phyloP scores from a whole-genome alignment of 2,113 vertebrate species.

The Tetraodon nigroviridis region DNA sequence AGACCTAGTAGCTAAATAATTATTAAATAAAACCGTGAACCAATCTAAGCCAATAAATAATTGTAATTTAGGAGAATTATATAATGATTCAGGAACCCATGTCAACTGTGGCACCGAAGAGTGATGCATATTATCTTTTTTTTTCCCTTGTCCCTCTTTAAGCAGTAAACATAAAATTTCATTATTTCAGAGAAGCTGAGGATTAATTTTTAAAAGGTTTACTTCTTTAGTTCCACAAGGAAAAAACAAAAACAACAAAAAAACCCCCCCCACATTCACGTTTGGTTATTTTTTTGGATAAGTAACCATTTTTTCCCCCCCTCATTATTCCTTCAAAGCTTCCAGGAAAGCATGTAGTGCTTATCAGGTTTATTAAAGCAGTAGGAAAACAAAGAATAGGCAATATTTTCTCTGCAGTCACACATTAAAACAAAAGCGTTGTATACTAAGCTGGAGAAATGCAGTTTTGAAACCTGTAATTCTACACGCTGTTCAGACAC shows the following conservation, averaged over 20 bases:
- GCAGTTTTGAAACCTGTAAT: conserved; percentile 15
- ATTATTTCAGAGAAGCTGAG: too few species aligned
- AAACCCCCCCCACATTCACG: too few species aligned
- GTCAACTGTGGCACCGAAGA: conserved; percentile 6
- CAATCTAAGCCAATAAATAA: conserved; percentile 2
- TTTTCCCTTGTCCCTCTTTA: background rate
- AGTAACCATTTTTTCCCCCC: too few species aligned
- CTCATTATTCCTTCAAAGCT: conserved; percentile 17
- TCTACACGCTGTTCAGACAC: conserved; percentile 3
- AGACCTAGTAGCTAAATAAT: background rate
- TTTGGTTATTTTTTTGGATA: too few species aligned
- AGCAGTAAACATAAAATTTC: too few species aligned
- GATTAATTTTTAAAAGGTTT: background rate
- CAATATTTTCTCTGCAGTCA: conserved; percentile 7
- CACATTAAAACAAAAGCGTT: conserved; percentile 31
- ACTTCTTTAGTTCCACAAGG: background rate
- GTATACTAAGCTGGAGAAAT: conserved; percentile 19
- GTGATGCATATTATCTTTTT: background rate
- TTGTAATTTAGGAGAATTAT: conserved; percentile 4
- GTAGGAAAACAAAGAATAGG: conserved; percentile 24
- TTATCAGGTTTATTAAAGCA: conserved; percentile 20
- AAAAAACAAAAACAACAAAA: background rate
- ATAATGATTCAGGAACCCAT: background rate
- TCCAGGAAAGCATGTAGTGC: conserved; percentile 11
- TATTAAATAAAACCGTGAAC: background rate